phyloP scores from a whole-genome alignment of 53 echinoderm and acorn worm species.

The Apostichopus leukothele region DNA sequence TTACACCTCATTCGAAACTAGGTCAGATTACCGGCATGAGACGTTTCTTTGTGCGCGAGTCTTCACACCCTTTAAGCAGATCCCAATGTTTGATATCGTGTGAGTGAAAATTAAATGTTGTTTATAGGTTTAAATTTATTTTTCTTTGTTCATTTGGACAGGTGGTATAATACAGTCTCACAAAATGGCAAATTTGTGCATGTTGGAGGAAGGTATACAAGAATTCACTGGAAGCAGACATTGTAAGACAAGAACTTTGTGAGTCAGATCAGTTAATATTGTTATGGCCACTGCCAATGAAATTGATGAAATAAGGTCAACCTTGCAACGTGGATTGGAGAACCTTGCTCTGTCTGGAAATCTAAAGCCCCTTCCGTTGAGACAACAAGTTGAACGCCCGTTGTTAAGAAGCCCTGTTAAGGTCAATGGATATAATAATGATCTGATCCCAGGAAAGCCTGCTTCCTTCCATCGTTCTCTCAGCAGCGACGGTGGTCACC shows the following conservation, averaged over 20 bases:
- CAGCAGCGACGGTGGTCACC: neutral
- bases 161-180: too few species aligned
- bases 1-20: too few species aligned
- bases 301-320: slow-evolving; percentile 81
- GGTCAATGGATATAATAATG: neutral
- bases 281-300: slow-evolving; percentile 85
- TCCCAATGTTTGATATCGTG: too few species aligned
- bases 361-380: slow-evolving; percentile 86
- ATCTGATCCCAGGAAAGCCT: neutral
- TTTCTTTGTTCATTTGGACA: neutral
- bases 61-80: too few species aligned
- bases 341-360: slow-evolving; percentile 78
- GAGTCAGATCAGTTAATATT: neutral
- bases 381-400: slow-evolving; percentile 79
- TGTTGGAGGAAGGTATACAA: neutral
- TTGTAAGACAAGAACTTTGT: neutral
- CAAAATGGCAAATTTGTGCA: neutral
- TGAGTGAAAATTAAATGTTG: too few species aligned
- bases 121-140: too few species aligned
- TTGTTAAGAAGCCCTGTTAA: slow-evolving; percentile 55
- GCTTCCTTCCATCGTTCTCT: neutral
- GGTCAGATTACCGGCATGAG: too few species aligned
- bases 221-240: neutral
- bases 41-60: too few species aligned
- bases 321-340: slow-evolving; percentile 89